Evolutionary conservation across 2,797 vertebrate species (phyloP), one percentile per base, ranked within the genome.

Genomic region (Anomalospiza imberbis): DNA sequence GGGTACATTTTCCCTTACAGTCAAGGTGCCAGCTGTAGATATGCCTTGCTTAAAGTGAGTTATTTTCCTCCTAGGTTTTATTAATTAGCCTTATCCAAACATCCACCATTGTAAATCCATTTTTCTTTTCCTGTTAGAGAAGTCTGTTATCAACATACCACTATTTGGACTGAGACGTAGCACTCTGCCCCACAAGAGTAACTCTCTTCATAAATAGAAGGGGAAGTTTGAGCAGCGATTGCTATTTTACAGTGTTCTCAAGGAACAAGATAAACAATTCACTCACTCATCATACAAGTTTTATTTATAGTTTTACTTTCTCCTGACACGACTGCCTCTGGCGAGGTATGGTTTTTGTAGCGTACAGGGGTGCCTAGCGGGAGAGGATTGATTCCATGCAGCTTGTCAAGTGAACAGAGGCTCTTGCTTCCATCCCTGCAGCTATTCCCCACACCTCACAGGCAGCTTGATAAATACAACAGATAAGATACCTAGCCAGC

Each of bases 41-140:
- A 83, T 48, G 71, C 89, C 73, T 90, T 66, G 25, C 70, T 86
- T 68, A 73, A 32, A 83, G 75, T 62, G 88, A 95, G 28, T 80
- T 90, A 86, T 44, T 84, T 44, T 63, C 54, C 73, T 85, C 45
- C 61, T 42, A 72, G 89, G 83, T 53, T 88, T 91, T 93, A 83
- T 94, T 89, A 88, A 94, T 95, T 95, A 93, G 54, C 66, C 66
- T 94, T 96, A 67, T 83, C 81, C 78, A 93, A 95, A 94, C 81
- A 95, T 82, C 78, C 57, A 67, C 48, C 0, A 3, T 42, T 77
- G 85, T 22, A 94, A 91, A 71, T 50, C 57, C 26, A 32, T 83
- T 87, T 92, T 89, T 94, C 63, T 87, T 93, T 55, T 72, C 80
- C 67, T 79, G 36, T 29, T 85, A 66, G 3, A 3, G 16, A 55